phyloP scores from a whole-genome alignment of 2,797 vertebrate species.

The Pseudotriccus pelzelni region DNA sequence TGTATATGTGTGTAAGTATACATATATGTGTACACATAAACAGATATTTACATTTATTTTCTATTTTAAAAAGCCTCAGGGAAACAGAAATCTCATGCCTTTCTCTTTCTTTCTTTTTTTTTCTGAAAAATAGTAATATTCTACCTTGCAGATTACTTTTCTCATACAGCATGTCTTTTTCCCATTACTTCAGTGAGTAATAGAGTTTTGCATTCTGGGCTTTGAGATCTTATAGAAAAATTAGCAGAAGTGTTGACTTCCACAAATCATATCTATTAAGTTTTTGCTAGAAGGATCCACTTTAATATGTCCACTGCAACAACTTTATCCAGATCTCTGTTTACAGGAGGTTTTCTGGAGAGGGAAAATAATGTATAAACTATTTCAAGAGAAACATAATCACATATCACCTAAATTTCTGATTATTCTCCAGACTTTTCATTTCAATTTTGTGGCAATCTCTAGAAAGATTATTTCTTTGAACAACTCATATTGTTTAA shows the following conservation, averaged over 20 bases:
- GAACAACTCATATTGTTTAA: neutral
- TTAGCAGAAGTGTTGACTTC: constrained; percentile 82
- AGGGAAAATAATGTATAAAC: neutral
- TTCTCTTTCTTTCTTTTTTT: neutral
- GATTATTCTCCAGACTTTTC: neutral
- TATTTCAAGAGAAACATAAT: neutral
- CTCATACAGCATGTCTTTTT: neutral
- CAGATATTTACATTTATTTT: neutral
- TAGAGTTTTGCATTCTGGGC: constrained; percentile 64
- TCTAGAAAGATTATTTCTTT: neutral
- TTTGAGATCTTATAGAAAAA: constrained; percentile 80
- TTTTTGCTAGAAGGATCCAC: constrained; percentile 78
- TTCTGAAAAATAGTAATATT: neutral
- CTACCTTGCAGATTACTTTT: neutral
- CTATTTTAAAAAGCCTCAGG: neutral
- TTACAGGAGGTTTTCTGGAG: neutral
- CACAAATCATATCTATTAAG: constrained; percentile 85
- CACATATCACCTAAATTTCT: neutral
- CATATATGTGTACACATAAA: neutral
- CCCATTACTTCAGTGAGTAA: constrained; percentile 51
- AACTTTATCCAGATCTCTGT: neutral
- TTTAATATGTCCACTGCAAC: constrained; percentile 4
- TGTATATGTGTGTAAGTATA: neutral
- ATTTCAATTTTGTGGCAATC: neutral
- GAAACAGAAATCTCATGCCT: neutral